These are phyloP conservation scores for Sepioteuthis lessoniana DNA, from an alignment of 2,888 invertebrate species.

Conservation along the genomic window DNA sequence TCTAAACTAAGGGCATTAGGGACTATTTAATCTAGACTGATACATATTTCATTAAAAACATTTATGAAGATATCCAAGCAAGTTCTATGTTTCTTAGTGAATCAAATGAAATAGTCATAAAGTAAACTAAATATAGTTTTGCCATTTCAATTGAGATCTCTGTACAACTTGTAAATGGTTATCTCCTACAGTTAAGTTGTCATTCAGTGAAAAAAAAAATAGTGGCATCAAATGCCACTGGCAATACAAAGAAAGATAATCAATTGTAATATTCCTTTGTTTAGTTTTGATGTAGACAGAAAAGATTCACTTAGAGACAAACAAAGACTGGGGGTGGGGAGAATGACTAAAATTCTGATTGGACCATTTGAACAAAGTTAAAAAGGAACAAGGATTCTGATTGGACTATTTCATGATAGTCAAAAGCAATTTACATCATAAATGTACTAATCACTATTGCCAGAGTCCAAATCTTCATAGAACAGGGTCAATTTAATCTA, in stretches of 20 bases:
- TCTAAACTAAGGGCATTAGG: background rate
- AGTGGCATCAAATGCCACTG: background rate
- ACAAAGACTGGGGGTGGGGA: background rate
- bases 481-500: background rate
- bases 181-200: background rate
- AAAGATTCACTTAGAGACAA: background rate
- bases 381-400: background rate
- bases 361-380: conserved; percentile 21
- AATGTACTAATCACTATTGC: conserved; percentile 20
- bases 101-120: background rate
- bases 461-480: background rate
- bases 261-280: background rate
- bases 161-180: background rate
- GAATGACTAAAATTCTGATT: background rate
- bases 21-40: background rate
- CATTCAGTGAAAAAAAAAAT: background rate
- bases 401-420: background rate
- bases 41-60: background rate
- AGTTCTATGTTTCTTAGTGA: background rate
- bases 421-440: background rate
- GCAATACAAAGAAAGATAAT: background rate
- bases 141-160: background rate
- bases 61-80: background rate
- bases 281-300: conserved; percentile 21
- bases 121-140: background rate